A percentile compares a stretch with the other conserved stretches of the same genome.
Evolutionary conservation across 2,113 vertebrate genomes (phyloP).

Genomic region (Chloroceryle aenea): DNA sequence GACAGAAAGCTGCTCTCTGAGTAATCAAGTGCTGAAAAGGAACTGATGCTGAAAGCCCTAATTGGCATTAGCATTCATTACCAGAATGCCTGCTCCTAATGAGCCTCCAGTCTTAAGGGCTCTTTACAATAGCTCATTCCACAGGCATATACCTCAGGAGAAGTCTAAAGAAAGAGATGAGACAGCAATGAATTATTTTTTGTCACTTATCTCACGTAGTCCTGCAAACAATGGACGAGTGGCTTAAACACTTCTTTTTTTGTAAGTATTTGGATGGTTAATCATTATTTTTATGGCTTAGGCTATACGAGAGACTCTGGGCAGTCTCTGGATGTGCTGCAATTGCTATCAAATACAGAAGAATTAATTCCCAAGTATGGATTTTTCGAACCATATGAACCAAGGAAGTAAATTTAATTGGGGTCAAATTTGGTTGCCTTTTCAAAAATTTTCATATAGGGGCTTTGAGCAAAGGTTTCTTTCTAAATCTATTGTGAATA

Average conservation of each 20-base stretch:
- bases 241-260: not conserved
- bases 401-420: not conserved
- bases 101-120: not conserved
- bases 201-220: not conserved
- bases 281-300: not conserved
- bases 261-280: not conserved
- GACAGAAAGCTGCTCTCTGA: not conserved
- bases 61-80: not conserved
- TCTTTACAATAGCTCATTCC: not conserved
- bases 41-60: not conserved
- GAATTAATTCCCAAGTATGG: not conserved
- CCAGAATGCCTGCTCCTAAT: not conserved
- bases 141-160: not conserved
- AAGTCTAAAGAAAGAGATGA: not conserved
- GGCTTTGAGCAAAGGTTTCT: not conserved
- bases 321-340: not conserved
- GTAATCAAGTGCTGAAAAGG: not conserved
- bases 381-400: not conserved
- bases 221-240: not conserved
- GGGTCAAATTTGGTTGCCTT: not conserved
- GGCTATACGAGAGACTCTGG: not conserved
- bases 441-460: not conserved
- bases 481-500: not conserved
- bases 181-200: not conserved
- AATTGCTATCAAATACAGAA: not conserved